Conservation (phyloP, 1,140 invertebrate species). For the Apis laboriosa region DNA sequence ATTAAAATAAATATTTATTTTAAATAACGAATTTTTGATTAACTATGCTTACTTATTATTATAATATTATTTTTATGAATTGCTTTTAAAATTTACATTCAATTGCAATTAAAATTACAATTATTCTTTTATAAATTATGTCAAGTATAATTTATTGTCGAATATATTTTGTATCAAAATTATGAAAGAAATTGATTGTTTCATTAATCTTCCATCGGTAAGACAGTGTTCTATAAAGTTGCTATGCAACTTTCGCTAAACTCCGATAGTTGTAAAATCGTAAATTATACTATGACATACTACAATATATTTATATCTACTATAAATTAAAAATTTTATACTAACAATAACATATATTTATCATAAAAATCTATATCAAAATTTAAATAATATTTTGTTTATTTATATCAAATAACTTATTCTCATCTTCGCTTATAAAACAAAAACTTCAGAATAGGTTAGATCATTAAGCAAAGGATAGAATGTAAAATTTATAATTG, state of each 20-base stretch:
- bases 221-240: conserved; percentile 62
- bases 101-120: no score
- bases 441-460: no score
- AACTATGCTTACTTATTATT: neutral
- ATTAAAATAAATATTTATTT: neutral
- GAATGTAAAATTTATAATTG: no score
- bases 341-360: neutral
- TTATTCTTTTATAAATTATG: no score
- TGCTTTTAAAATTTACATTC: neutral
- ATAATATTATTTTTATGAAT: neutral
- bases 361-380: no score
- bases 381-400: no score
- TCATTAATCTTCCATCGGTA: conserved; percentile 51
- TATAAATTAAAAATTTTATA: neutral
- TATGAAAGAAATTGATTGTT: conserved; percentile 7
- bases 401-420: no score
- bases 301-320: neutral
- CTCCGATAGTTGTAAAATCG: conserved; percentile 22
- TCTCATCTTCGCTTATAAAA: no score
- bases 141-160: neutral
- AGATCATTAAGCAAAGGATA: no score
- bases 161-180: neutral
- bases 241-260: conserved; percentile 59
- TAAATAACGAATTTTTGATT: neutral
- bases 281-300: neutral